phyloP scores from a whole-genome alignment of 2,888 invertebrate species.

The Exephanes ischioxanthus region DNA sequence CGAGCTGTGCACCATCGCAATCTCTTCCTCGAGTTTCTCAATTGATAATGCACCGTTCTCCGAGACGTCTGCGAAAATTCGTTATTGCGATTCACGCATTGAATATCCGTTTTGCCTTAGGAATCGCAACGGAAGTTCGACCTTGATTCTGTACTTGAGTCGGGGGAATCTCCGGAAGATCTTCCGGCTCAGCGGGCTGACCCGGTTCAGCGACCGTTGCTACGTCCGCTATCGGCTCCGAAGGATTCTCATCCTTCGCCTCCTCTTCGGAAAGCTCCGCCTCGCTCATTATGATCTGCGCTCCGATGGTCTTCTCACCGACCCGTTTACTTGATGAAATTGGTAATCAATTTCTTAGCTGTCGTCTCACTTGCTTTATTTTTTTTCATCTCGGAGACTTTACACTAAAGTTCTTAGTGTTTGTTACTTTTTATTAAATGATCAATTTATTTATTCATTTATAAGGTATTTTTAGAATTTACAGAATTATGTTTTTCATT shows the following conservation, averaged over 20 bases:
- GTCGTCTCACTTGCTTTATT: background rate
- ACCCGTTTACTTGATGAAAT: background rate
- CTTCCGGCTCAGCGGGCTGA: conserved; percentile 68
- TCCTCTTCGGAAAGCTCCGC: conserved; percentile 12
- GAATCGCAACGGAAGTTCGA: background rate
- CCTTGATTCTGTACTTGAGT: conserved; percentile 45
- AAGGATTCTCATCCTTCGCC: conserved; percentile 63
- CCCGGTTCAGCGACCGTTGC: conserved; percentile 69
- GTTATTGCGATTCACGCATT: conserved; percentile 31
- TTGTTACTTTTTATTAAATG: conserved; percentile 1
- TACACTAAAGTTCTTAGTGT: background rate
- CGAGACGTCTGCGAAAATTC: conserved; percentile 57
- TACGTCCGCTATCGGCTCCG: conserved; percentile 69
- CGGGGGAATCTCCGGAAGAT: conserved; percentile 30
- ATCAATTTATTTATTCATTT: background rate
- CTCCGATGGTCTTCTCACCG: conserved; percentile 9
- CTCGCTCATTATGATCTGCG: background rate
- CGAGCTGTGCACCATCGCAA: conserved; percentile 59
- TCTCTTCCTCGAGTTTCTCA: conserved; percentile 49
- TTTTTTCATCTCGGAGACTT: background rate
- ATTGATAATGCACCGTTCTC: conserved; percentile 56
- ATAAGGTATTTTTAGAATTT: background rate
- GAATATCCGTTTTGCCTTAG: conserved; percentile 1
- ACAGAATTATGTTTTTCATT: background rate
- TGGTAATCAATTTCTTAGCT: background rate